phyloP scores from a whole-genome alignment of 2,113 vertebrate genomes.

The Phalacrocorax pelagicus region DNA sequence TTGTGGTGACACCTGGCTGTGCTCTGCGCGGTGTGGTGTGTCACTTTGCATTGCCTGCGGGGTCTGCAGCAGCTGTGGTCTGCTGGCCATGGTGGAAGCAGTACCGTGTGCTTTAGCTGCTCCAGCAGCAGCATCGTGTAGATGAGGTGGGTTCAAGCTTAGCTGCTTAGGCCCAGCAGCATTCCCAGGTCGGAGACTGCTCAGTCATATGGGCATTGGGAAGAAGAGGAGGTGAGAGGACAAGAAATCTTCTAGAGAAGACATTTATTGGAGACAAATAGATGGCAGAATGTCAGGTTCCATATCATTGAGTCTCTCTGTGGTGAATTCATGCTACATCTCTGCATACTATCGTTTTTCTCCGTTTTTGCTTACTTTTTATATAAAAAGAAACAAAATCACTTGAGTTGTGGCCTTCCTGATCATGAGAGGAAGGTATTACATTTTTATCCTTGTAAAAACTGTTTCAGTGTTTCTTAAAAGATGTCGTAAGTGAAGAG shows the following conservation, averaged over 20 bases:
- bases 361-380: not conserved
- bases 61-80: not conserved
- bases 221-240: not conserved
- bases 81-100: accelerated
- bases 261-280: not conserved
- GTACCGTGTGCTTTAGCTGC: not conserved
- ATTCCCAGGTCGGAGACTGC: not conserved
- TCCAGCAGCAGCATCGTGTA: not conserved
- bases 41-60: not conserved
- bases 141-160: not conserved
- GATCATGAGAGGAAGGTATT: not conserved
- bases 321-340: not conserved
- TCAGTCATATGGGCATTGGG: not conserved
- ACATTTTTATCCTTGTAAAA: not conserved
- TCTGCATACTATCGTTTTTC: not conserved
- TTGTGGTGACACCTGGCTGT: not conserved
- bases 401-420: not conserved
- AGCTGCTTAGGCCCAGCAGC: not conserved
- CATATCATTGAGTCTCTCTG: not conserved
- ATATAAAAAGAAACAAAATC: not conserved
- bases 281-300: not conserved
- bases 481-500: not conserved
- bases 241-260: not conserved
- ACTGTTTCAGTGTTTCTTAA: not conserved
- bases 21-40: accelerated